phyloP scores from a whole-genome alignment of 2,888 invertebrate genomes.

The Pollenia labialis region DNA sequence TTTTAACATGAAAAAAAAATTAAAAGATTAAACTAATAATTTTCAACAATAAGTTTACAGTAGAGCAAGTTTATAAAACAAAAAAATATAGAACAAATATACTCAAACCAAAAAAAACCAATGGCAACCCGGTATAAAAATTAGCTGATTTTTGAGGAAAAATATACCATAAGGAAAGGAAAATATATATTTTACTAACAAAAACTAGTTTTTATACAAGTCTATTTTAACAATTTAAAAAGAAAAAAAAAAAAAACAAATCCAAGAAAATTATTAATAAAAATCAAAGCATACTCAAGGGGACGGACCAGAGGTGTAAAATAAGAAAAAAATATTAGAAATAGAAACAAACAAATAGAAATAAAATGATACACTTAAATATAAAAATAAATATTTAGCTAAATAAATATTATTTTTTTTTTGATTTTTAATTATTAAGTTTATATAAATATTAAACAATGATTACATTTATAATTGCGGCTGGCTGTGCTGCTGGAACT shows the following conservation, averaged over 20 bases:
- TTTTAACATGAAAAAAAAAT: slow-evolving; percentile 5
- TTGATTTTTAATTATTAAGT: background rate
- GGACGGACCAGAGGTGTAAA: slow-evolving; percentile 69
- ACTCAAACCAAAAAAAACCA: slow-evolving; percentile 27
- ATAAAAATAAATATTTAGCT: slow-evolving; percentile 39
- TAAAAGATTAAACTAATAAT: background rate
- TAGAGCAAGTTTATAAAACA: slow-evolving; percentile 8
- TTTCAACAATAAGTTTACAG: slow-evolving; percentile 38
- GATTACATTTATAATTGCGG: slow-evolving; percentile 84
- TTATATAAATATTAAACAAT: slow-evolving; percentile 75
- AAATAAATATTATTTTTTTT: slow-evolving; percentile 13
- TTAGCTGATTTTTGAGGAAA: background rate
- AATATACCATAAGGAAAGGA: slow-evolving; percentile 4
- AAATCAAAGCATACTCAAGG: slow-evolving; percentile 61
- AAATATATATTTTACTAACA: slow-evolving; percentile 34
- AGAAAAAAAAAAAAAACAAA: slow-evolving; percentile 22
- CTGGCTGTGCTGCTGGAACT: slow-evolving; percentile 86
- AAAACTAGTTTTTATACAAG: slow-evolving; percentile 49
- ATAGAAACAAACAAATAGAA: slow-evolving; percentile 43
- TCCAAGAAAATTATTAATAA: too few species aligned
- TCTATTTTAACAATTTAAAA: slow-evolving; percentile 25
- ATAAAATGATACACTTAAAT: slow-evolving; percentile 49
- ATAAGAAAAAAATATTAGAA: slow-evolving; percentile 48
- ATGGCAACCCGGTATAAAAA: slow-evolving; percentile 20
- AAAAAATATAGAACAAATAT: slow-evolving; percentile 20